Percentiles rank a stretch among this genome's conserved stretches.
Evolutionary conservation across 2,113 vertebrate species (phyloP).

Genomic region (Myanophis thanlyinensis): DNA sequence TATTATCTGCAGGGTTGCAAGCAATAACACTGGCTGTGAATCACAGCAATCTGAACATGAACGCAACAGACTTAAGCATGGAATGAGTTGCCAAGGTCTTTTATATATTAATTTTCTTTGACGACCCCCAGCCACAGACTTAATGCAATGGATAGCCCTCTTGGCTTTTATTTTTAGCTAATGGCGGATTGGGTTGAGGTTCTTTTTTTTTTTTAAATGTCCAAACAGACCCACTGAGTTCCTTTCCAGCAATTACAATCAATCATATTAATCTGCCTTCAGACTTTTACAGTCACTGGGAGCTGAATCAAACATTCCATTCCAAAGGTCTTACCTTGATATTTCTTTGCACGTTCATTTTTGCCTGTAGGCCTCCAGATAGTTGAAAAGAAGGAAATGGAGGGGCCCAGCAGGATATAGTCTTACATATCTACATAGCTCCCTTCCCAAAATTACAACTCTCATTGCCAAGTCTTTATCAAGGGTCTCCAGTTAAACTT

Average conservation of each 20-base stretch:
- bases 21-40: background rate
- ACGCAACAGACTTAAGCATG: background rate
- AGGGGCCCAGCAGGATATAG: background rate
- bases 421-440: background rate
- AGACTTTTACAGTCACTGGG: background rate
- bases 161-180: slow-evolving; percentile 8
- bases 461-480: background rate
- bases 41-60: background rate
- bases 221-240: background rate
- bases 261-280: background rate
- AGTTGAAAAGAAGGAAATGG: background rate
- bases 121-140: background rate
- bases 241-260: slow-evolving; percentile 1
- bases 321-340: background rate
- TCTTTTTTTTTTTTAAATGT: background rate
- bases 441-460: background rate
- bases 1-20: background rate
- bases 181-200: background rate
- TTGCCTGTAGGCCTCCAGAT: background rate
- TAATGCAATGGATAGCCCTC: background rate
- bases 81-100: slow-evolving; percentile 12
- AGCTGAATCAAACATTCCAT: background rate
- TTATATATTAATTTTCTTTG: background rate
- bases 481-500: background rate
- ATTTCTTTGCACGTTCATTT: background rate